Conservation (phyloP, 2,888 invertebrate genomes). For the Dryobotodes eremita region DNA sequence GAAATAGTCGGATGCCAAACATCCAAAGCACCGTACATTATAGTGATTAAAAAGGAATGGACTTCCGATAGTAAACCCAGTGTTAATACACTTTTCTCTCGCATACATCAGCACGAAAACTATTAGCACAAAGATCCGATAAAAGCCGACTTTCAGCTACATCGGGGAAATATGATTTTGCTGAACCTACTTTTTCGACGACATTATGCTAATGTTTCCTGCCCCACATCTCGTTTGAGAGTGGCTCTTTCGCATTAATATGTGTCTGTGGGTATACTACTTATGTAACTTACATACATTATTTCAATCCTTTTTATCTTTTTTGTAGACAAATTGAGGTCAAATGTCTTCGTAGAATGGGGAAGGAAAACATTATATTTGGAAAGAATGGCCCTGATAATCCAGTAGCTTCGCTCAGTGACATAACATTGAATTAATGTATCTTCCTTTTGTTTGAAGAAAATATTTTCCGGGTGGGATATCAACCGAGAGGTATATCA, state of each 20-base stretch:
- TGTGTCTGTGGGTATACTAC: conserved; percentile 37
- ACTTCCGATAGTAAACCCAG: not conserved
- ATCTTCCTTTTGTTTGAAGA: not conserved
- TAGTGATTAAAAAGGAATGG: not conserved
- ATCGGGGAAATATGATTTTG: conserved; percentile 66
- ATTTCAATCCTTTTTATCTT: conserved; percentile 49
- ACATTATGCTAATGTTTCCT: conserved; percentile 67
- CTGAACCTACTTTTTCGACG: conserved; percentile 63
- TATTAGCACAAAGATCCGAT: conserved; percentile 51
- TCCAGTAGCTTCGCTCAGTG: conserved; percentile 17
- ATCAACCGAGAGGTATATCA: not conserved
- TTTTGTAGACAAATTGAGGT: conserved; percentile 45
- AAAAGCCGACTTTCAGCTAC: conserved; percentile 55
- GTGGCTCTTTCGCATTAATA: conserved; percentile 58
- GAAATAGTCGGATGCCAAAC: not conserved
- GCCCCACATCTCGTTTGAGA: conserved; percentile 62
- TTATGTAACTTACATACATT: conserved; percentile 26
- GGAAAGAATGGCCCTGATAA: conserved; percentile 32
- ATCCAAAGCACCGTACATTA: not conserved
- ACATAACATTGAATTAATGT: not conserved
- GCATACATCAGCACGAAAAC: conserved; percentile 47
- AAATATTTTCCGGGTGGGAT: not conserved
- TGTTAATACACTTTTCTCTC: conserved; percentile 24
- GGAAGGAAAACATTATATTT: conserved; percentile 29
- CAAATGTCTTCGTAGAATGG: conserved; percentile 35